Base-by-base conservation (phyloP, 2,888 invertebrate genomes). In the Octodonta nipae region DNA sequence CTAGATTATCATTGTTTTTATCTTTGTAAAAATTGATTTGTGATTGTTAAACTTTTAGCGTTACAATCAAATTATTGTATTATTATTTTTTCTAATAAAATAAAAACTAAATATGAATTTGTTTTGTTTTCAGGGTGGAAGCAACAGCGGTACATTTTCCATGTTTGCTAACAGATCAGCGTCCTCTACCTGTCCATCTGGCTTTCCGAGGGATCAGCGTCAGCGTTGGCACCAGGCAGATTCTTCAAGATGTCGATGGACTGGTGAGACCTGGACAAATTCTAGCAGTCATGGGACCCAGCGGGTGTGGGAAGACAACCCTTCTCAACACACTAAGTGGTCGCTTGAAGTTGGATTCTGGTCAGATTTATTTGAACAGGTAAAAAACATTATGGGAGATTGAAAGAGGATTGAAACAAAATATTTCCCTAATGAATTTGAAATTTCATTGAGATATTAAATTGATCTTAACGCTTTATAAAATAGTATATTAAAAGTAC, bases 201-300 rank as follows among this genome's bases (percentile, higher is more conserved):
- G 72, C 75, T 50, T 77, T 77, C 64, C 67, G 73, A 46, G 72
- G 71, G 39, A 58, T 77, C 43, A 70, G 71, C 44, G 71, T 73
- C 26, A 58, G 63, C 44, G 63, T 65, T 38, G 66, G 54, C 25
- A 46, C 51, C 28, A 66, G 75, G 34, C 65, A 65, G 30, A 73
- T 81, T 45, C 68, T 83, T 34, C 66, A 71, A 44, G 75, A 78
- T 62, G 75, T 83, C 49, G 76, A 74, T 54, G 83, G 83, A 22
- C 63, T 75, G 46, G 81, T 78, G 44, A 70, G 75, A 47, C 79
- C 81, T 11, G 84, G 84, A 30, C 78, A 83, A 55, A 68, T 85
- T 38, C 61, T 85, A 50, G 84, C 83, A 43, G 75, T 84, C 38
- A 82, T 84, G 79, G 83, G 84, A 42, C 82, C 83, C 17, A 81